Percentiles rank a stretch among this genome's conserved stretches.
Conservation (phyloP, 2,113 vertebrate genomes). For the Chiloscyllium plagiosum region DNA sequence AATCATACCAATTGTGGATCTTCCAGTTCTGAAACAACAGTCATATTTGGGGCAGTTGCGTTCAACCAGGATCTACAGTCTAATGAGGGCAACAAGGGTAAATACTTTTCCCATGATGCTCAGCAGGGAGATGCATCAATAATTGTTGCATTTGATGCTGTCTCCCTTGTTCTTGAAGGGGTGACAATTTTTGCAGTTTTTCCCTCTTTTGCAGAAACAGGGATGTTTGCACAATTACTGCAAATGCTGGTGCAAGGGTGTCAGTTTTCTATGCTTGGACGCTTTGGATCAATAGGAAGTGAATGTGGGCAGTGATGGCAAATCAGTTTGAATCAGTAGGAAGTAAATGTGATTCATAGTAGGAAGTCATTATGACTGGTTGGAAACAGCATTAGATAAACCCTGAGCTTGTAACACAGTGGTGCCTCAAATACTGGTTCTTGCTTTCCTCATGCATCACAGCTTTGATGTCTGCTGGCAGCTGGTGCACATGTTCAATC, state of each 20-base stretch:
- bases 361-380: conserved; percentile 2
- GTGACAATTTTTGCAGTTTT: no score
- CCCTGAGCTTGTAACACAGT: conserved; percentile 41
- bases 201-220: no score
- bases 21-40: no score
- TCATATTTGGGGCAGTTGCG: no score
- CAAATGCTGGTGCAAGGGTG: background rate
- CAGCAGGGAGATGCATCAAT: no score
- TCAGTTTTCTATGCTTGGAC: background rate
- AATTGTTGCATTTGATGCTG: no score
- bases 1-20: no score
- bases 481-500: conserved; percentile 51
- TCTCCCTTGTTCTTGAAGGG: no score
- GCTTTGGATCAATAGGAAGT: background rate
- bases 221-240: no score
- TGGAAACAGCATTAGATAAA: background rate
- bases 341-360: background rate
- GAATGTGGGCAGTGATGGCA: background rate
- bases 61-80: no score
- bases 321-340: background rate
- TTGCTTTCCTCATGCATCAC: conserved; percentile 48
- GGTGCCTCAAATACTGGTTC: conserved; percentile 38
- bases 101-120: no score
- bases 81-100: no score
- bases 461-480: conserved; percentile 59